These are phyloP conservation scores for Candidula unifasciata DNA, from an alignment of 2,888 invertebrate genomes.

Conservation along the genomic window DNA sequence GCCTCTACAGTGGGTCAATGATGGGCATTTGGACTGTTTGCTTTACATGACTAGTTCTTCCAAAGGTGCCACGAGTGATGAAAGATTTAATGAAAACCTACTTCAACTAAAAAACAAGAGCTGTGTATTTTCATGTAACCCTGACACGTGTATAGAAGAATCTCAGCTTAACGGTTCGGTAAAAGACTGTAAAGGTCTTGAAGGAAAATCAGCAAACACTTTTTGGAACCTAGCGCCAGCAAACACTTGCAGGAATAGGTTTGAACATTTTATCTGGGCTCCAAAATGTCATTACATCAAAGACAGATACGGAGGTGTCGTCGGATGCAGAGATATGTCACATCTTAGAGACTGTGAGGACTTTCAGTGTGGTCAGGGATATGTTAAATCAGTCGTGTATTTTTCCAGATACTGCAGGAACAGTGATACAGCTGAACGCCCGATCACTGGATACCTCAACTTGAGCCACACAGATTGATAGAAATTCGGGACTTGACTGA, in stretches of 20 bases:
- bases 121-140: too few relatives aligned
- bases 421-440: too few relatives aligned
- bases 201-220: not conserved
- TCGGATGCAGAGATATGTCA: too few relatives aligned
- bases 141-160: not conserved
- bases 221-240: not conserved
- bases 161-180: not conserved
- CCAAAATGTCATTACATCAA: too few relatives aligned
- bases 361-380: conserved; percentile 8
- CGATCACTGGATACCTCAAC: too few relatives aligned
- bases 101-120: not conserved
- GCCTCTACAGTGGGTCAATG: too few relatives aligned
- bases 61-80: not conserved
- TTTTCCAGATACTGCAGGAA: not conserved
- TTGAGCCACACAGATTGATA: not conserved
- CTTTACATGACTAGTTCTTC: too few relatives aligned
- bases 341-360: too few relatives aligned
- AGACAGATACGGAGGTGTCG: too few relatives aligned
- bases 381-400: too few relatives aligned
- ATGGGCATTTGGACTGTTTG: not conserved
- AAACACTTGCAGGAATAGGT: not conserved
- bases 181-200: conserved; percentile 1
- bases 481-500: not conserved
- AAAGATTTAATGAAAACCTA: not conserved
- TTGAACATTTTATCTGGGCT: too few relatives aligned